Percentiles rank a stretch among this genome's conserved stretches.
Evolutionary conservation across 2,797 vertebrate species (phyloP).

Genomic region (Botia kubotai): DNA sequence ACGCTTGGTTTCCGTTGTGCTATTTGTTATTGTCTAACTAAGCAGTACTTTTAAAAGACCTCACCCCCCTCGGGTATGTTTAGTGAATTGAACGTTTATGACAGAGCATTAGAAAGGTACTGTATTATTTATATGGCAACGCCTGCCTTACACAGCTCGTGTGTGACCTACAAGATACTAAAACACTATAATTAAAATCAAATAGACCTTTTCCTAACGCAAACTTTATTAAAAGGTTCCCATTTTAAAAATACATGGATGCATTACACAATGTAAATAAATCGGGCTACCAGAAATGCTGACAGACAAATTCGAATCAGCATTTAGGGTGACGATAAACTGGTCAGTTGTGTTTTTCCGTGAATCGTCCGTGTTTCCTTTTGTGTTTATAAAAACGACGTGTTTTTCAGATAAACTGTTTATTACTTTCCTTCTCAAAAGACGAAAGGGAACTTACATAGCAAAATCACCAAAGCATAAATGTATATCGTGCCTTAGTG

Average conservation of each 20-base stretch:
- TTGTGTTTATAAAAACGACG: neutral
- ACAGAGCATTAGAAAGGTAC: conserved; percentile 33
- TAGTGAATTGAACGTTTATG: conserved; percentile 45
- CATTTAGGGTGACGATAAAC: neutral
- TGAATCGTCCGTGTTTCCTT: neutral
- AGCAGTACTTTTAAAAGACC: conserved; percentile 25
- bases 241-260: neutral
- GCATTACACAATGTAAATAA: neutral
- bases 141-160: conserved; percentile 44
- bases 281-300: neutral
- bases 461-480: conserved; percentile 84
- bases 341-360: neutral
- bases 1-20: conserved; percentile 11
- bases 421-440: conserved; percentile 75
- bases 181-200: conserved; percentile 23
- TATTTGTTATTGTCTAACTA: conserved; percentile 13
- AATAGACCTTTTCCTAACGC: neutral
- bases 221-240: neutral
- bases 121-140: conserved; percentile 37
- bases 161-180: neutral
- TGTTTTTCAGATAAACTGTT: conserved; percentile 71
- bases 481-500: conserved; percentile 86
- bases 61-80: conserved; percentile 58
- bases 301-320: neutral
- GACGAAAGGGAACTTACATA: conserved; percentile 37